phyloP scores from a whole-genome alignment of 2,113 vertebrate species.

The Cephalopholis sonnerati region DNA sequence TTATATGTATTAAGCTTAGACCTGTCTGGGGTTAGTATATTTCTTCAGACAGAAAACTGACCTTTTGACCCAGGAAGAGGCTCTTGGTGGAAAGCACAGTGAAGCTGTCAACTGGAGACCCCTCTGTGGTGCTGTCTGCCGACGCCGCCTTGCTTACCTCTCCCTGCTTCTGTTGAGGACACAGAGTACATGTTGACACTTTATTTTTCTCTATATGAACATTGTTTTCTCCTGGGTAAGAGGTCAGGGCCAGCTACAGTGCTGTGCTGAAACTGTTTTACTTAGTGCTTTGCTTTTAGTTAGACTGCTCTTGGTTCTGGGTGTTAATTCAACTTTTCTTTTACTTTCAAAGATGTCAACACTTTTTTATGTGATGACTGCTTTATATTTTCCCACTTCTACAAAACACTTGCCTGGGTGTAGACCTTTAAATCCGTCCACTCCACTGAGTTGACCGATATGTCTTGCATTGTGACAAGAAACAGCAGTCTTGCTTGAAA shows the following conservation, averaged over 20 bases:
- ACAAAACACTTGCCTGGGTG: too few relatives aligned
- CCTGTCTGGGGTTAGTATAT: neutral
- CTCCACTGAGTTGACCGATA: too few relatives aligned
- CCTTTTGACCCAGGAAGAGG: constrained; percentile 99
- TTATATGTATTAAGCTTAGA: neutral
- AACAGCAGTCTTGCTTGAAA: too few relatives aligned
- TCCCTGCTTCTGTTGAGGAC: constrained; percentile 87
- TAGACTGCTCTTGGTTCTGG: neutral
- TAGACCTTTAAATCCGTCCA: too few relatives aligned
- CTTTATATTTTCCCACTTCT: too few relatives aligned
- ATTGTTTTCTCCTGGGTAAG: neutral
- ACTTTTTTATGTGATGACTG: neutral
- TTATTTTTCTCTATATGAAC: neutral
- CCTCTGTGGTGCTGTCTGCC: constrained; percentile 96
- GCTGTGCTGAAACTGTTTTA: neutral
- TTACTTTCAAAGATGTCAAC: neutral
- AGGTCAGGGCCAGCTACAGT: neutral
- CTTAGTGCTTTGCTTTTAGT: neutral
- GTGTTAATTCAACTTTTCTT: neutral
- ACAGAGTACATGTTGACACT: neutral
- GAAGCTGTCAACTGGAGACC: constrained; percentile 92
- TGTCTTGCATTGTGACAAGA: too few relatives aligned
- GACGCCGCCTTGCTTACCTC: constrained; percentile 96
- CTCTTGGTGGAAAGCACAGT: constrained; percentile 98
- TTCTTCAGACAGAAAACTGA: constrained; percentile 75